Evolutionary conservation across 1,140 invertebrate genomes (phyloP), one percentile per base, ranked within the genome.

Genomic region (Ips typographus): DNA sequence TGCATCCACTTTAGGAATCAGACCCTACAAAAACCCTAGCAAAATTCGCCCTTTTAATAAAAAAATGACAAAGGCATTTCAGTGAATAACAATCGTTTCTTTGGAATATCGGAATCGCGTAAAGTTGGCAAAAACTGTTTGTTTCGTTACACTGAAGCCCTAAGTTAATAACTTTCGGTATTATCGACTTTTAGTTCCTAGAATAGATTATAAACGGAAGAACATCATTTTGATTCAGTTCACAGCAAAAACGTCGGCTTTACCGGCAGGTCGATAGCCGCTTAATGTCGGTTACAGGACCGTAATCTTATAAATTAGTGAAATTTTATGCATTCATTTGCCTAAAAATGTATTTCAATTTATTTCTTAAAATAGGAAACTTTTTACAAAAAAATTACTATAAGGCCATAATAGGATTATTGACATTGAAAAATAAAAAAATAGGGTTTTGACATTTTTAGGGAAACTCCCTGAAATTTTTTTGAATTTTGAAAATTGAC

Each of bases 171-270:
- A 53, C 49, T 52, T 64, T 64, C 51, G 6, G 47, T 52, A 64
- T 64, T 64, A 64, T 41, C 47, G 47, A 64, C 61, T 53, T 53
- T 53, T 38, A 43, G 40, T 65, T 56, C 43, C 56, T 67, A 57
- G 56, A 67, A 67, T 67, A 67, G 53, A 59, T 59, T 67, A 44
- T 49, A 51, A 38, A 67, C 58, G 2, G 53, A 67, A 57, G 22
- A 51, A 51, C 65, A 57, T 67, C 43, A 65, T 67, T 67, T 58
- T 58, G 65, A 66, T 58, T 67, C 65, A 7, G 52, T 67, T 67
- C 65, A 67, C 53, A 43, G 63, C 43, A 43, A 63, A 63, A 65
- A 65, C 61, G 61, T 37, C 41, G 52, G 53, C 65, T 43, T 51
- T 41, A 51, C 41, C 4, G 4, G 4, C 44, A 59, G 65, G 65